Base-by-base conservation (phyloP, 2,888 invertebrate species). In the Nebria brevicollis region DNA sequence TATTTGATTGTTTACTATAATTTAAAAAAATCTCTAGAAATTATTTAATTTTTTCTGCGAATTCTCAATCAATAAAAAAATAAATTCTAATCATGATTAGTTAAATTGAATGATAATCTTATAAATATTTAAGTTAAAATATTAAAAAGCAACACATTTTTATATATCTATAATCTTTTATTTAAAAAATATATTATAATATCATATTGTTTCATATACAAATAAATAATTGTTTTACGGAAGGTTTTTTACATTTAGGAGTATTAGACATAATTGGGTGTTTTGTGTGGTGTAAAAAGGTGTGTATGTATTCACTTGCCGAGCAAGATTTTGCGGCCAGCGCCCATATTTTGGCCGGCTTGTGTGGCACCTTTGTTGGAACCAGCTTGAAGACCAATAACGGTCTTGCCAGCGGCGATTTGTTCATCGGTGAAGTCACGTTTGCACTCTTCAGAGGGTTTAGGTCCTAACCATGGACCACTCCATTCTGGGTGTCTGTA, bases 281-380 rank as follows among this genome's bases (percentile, higher is more conserved):
- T 70, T 34, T 75, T 75, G 54, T 74, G 43, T 79, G 26, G 79
- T 79, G 41, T 79, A 74, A 66, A n/a, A 82, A 82, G 78, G 79
- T 82, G 80, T 75, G 72, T 80, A 34, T 74, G 77, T 74, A 64
- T 87, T 93, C 93, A 97, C 94, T 97, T 97, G 92, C 96, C 96
- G 88, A 97, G 92, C 87, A 97, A 92, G 90, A 97, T 97, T 90
- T 97, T 96, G 88, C 97, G 95, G 86, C 95, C 94, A 84, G 96
- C 96, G 83, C 98, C 98, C 82, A 97, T 92, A 90, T 95, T 98
- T 89, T 94, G 93, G 42, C 98, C 98, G 42, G 97, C 94, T 90
- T 98, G 98, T 83, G 95, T 94, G 85, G 98, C 98, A 70, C 98
- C 98, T 90, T 98, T 97, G 94, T 98, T 98, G 89, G 94, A 94